Evolutionary conservation across 1,140 invertebrate genomes (phyloP).

Genomic region (Listronotus bonariensis): DNA sequence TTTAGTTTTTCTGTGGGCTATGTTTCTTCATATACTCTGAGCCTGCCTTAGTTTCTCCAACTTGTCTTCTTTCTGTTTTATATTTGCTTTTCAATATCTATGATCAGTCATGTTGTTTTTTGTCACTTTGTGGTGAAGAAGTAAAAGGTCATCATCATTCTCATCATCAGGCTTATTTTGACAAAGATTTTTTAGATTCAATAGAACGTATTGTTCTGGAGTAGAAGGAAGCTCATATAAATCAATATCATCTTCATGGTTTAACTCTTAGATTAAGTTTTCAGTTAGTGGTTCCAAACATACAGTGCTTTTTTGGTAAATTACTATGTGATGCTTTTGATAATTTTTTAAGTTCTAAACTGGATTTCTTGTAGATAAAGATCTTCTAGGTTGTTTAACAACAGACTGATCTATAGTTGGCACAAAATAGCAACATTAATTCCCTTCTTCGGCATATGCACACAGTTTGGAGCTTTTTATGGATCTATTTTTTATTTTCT

Average conservation of each 20-base stretch:
- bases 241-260: no score
- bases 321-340: no score
- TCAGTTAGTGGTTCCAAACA: no score
- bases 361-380: no score
- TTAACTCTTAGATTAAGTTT: no score
- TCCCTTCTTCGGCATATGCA: neutral
- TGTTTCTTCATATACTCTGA: constrained; percentile 40
- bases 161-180: neutral
- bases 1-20: constrained; percentile 36
- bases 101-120: constrained; percentile 28
- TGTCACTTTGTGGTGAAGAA: constrained; percentile 25
- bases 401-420: neutral
- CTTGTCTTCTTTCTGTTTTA: constrained; percentile 36
- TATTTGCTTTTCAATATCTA: constrained; percentile 24
- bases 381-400: no score
- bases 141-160: constrained; percentile 35
- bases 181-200: neutral
- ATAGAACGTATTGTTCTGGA: neutral
- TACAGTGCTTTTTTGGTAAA: no score
- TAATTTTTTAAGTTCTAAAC: no score
- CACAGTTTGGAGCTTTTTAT: no score
- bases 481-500: no score
- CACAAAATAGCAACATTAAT: constrained; percentile 9
- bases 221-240: neutral
- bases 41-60: constrained; percentile 40